These are phyloP conservation scores for Cyprinodon diabolis DNA, from an alignment of 2,797 vertebrate genomes.

Conservation along the genomic window DNA sequence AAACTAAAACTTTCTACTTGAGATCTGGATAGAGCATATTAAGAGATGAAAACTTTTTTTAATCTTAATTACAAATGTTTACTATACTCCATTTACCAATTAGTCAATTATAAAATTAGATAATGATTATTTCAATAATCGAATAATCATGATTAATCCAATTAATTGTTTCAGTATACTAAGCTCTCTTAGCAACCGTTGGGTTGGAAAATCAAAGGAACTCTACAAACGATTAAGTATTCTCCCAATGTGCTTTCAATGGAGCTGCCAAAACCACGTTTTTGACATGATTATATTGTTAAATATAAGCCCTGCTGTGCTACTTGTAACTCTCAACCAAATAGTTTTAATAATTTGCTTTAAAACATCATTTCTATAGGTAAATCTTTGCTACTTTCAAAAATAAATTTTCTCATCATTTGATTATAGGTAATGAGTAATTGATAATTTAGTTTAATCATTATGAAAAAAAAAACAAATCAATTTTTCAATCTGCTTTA, in stretches of 20 bases:
- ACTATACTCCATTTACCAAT: no score
- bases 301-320: neutral
- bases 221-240: neutral
- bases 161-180: neutral
- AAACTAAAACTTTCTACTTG: no score
- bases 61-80: no score
- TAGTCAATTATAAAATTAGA: no score
- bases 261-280: neutral
- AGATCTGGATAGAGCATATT: no score
- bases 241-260: neutral
- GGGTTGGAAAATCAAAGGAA: no score
- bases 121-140: no score
- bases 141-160: no score
- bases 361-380: neutral
- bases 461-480: neutral
- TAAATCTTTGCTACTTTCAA: neutral
- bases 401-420: neutral
- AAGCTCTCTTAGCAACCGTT: neutral
- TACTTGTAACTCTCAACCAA: neutral
- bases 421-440: neutral
- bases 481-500: no score
- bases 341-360: neutral
- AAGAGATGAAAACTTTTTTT: no score
- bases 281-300: neutral
- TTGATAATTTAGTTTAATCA: neutral